Base-by-base conservation (phyloP, 2,888 invertebrate genomes). In the Acanthosepion lycidas region DNA sequence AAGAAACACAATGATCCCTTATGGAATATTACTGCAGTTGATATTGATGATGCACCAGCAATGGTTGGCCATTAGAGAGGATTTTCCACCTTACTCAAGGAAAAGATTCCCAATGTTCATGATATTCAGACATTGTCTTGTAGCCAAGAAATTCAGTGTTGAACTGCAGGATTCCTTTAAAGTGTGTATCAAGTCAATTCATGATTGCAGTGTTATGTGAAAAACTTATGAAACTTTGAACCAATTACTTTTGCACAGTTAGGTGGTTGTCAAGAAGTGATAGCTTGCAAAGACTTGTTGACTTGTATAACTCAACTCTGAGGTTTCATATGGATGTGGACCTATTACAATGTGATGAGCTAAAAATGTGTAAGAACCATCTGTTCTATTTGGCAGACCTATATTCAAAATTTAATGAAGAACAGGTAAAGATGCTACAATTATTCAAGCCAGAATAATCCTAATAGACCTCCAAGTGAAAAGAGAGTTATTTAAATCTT, bases 1-100 rank as follows among this genome's bases (percentile, higher is more conserved):
- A 49, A 92, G 42, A 49, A 92, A 92, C 92, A n/a, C 92, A n/a
- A 48, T 26, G 12, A 8, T 48, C n/a, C 92, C 49, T 49, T 92
- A 0, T 26, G 49, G 48, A 92, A n/a, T 92, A 92, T 92, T 92
- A 92, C 92, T 49, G 92, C 48, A 12, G 92, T 51, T 0, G 92
- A 49, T 18, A 92, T 49, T 42, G 48, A 48, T 92, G 92, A 49
- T 92, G 92, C 92, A 92, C 92, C 92, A 92, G 92, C 92, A 42
- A 92, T 92, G 92, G 92, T 92, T 92, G 33, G 92, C 23, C 15
- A 33, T 42, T 92, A 92, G 49, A 92, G 49, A 92, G 92, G 92
- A 9, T 9, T 23, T 49, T 1, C 42, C 42, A 42, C 42, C 2
- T 42, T 42, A 2, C 42, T 42, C 42, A 42, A 42, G 42, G 42